Base-by-base conservation (phyloP, 2,888 invertebrate genomes). In the Agriopis leucophaearia region DNA sequence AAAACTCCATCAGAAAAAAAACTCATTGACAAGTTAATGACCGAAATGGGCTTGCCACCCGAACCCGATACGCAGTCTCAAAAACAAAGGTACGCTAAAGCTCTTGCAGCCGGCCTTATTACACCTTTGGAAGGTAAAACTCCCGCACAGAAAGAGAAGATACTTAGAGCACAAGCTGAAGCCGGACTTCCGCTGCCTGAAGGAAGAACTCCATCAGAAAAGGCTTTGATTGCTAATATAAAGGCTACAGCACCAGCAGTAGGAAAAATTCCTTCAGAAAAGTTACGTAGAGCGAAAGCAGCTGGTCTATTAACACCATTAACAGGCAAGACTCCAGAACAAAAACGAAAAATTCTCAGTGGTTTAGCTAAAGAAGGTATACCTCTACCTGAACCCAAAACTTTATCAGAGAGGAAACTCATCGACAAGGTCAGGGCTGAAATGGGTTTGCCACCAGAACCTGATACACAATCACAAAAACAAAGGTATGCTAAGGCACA, bases 131-230 rank as follows among this genome's bases (percentile, higher is more conserved):
- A 44, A 44, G 44, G 44, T n/a, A 44, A 44, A n/a, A 44, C 44
- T 13, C 12, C 44, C 6, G 12, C 44, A n/a, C 44, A 44, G 13
- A 44, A 44, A 44, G 44, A 44, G 12, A 44, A 44, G n/a, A 44
- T 44, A 44, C 44, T 44, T 12, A 44, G 12, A n/a, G 44, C 44
- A 0, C 44, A 44, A 13, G 44, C 44, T 44, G 44, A 44, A 6
- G 44, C 44, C 13, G 44, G 44, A 6, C 44, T 44, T 16, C 47
- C 47, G 8, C 3, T 48, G 9, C 47, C 47, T 9, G 47, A 1
- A 69, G 72, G 57, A 2, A 66, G 70, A 63, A 64, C 73, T 0
- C 50, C 63, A 10, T 71, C 74, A 9, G 74, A 76, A 48, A 74
- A 69, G 57, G 73, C 74, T 45, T 6, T 79, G 6, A 48, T 48